Conservation (phyloP, 2,888 invertebrate genomes). For the Horisme vitalbata region DNA sequence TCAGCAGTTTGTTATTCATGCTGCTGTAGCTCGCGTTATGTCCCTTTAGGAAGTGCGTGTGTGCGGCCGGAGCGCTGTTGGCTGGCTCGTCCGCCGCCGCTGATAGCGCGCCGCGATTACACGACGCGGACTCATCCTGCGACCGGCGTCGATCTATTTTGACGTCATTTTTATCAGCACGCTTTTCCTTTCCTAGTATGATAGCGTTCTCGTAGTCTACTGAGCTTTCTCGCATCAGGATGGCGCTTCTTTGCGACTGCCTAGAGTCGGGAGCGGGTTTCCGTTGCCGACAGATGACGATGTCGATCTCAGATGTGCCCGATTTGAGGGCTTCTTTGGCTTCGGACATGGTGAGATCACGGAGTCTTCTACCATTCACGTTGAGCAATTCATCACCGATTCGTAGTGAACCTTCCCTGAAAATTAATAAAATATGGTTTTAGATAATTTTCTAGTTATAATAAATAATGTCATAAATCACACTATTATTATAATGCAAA, state of each 20-base stretch:
- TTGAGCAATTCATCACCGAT: slow-evolving; percentile 89
- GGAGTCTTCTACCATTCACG: slow-evolving; percentile 87
- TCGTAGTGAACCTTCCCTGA: slow-evolving; percentile 85
- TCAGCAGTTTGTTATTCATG: slow-evolving; percentile 83
- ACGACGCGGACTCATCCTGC: slow-evolving; percentile 73
- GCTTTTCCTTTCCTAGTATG: slow-evolving; percentile 78
- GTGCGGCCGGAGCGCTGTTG: slow-evolving; percentile 65
- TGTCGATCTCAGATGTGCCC: slow-evolving; percentile 85
- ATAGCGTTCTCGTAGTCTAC: slow-evolving; percentile 87
- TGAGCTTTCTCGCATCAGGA: slow-evolving; percentile 85
- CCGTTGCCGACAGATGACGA: slow-evolving; percentile 84
- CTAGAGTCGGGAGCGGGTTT: slow-evolving; percentile 46
- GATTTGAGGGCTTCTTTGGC: slow-evolving; percentile 86
- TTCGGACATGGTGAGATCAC: slow-evolving; percentile 85
- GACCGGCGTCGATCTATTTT: slow-evolving; percentile 87
- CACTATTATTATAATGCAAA: too few relatives aligned
- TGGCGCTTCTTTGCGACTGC: slow-evolving; percentile 51
- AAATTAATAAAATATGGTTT: too few relatives aligned
- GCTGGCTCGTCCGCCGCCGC: slow-evolving; percentile 66
- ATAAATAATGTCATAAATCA: too few relatives aligned
- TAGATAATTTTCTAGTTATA: too few relatives aligned
- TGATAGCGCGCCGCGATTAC: slow-evolving; percentile 78
- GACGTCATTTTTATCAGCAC: slow-evolving; percentile 77
- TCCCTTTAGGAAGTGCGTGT: slow-evolving; percentile 84
- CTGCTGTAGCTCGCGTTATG: slow-evolving; percentile 84